These are phyloP conservation scores for Thermophis baileyi DNA, from an alignment of 2,113 vertebrate species.

Conservation along the genomic window DNA sequence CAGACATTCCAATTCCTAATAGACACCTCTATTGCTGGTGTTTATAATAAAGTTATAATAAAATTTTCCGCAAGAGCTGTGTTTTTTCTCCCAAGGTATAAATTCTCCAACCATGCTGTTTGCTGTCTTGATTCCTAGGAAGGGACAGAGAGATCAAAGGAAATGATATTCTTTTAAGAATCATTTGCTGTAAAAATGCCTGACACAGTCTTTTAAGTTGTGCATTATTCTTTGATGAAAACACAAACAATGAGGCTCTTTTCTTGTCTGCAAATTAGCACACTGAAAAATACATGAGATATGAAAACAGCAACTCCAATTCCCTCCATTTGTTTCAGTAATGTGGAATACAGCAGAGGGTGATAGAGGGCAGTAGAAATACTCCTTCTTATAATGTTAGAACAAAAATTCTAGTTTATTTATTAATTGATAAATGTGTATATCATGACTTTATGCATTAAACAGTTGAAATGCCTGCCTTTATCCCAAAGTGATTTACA, in stretches of 20 bases:
- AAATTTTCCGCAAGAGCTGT: background rate
- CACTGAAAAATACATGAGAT: background rate
- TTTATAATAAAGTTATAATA: background rate
- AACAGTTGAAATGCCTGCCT: background rate
- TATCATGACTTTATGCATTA: background rate
- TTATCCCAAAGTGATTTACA: background rate
- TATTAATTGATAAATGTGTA: background rate
- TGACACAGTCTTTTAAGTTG: background rate
- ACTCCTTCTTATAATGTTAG: background rate
- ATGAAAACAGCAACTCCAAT: background rate
- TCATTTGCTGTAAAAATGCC: background rate
- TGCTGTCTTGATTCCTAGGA: background rate
- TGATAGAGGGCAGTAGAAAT: background rate
- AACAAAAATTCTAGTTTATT: background rate
- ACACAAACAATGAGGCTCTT: background rate
- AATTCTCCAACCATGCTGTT: background rate
- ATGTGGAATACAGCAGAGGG: background rate
- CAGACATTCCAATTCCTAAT: background rate
- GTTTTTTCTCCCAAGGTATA: background rate
- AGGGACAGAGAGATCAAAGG: background rate
- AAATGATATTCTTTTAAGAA: background rate
- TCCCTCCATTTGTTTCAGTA: background rate
- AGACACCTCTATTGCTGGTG: background rate
- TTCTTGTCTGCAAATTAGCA: background rate
- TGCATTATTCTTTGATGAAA: background rate